Percentiles rank a stretch among this genome's conserved stretches.
These are phyloP conservation scores for Actinia tenebrosa DNA, from an alignment of 64 coral and sea anemone genomes.

Conservation along the genomic window DNA sequence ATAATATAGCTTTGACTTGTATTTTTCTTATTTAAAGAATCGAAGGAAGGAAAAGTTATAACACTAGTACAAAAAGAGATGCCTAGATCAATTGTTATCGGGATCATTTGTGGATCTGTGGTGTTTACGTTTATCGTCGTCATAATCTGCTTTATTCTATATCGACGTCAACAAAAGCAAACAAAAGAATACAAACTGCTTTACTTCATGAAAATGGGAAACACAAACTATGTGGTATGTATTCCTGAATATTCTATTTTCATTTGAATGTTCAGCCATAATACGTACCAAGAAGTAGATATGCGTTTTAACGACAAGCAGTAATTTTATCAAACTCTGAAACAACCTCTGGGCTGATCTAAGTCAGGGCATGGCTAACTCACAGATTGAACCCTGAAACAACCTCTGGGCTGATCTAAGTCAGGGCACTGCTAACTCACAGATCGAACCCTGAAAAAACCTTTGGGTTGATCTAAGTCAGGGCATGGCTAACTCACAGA, in stretches of 20 bases:
- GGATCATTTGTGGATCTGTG: constrained; percentile 34
- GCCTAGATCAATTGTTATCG: constrained; percentile 13
- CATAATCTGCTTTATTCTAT: constrained; percentile 31
- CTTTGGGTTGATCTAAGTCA: background rate
- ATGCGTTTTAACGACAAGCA: too few species aligned
- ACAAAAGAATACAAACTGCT: constrained; percentile 56
- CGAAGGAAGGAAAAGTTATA: background rate
- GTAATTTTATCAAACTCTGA: background rate
- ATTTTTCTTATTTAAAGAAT: background rate
- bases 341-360: background rate
- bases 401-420: background rate
- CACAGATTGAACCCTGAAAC: too few species aligned
- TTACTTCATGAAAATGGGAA: constrained; percentile 57
- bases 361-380: background rate
- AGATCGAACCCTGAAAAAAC: background rate
- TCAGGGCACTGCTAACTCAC: background rate
- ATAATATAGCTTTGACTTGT: background rate
- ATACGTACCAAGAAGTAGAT: too few species aligned
- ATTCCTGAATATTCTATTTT: background rate
- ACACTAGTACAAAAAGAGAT: background rate
- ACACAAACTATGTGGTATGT: constrained; percentile 64
- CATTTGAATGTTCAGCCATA: background rate
- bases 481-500: background rate
- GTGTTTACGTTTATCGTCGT: constrained; percentile 35
- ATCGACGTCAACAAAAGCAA: constrained; percentile 74